Base-by-base conservation (phyloP, 2,888 invertebrate species). In the Luperina nickerlii region DNA sequence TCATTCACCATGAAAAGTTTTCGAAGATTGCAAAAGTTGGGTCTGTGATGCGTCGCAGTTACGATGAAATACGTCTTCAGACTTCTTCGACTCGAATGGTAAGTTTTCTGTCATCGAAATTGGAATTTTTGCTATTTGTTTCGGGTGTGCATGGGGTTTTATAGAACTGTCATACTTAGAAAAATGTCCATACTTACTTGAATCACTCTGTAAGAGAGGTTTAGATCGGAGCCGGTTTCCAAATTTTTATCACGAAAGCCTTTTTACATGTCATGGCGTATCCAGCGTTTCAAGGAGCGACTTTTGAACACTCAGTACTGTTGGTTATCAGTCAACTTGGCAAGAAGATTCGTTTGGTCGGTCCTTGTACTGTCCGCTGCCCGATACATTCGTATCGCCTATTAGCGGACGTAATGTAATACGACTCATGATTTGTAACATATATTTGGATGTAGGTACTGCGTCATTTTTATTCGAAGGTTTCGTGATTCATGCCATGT, bases 91-190 rank as follows among this genome's bases (percentile, higher is more conserved):
- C 75, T 84, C 79, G 63, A 87, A 90, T 91, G 95, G 95, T 95
- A 94, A 95, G 95, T 95, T 92, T 88, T 88, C 85, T 87, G 84
- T 86, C 90, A 91, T 93, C 91, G 93, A 91, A 89, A 73, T 86
- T 88, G 90, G 91, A 91, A 89, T 89, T 91, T 91, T 91, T 91
- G 86, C 83, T 91, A 90, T 87, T 89, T 87, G 91, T 92, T 90
- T 90, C 91, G 91, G 91, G 91, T 87, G 89, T 94, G 94, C 94
- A 94, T 93, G 94, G 93, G 92, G 92, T 85, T 87, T 87, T 90
- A 89, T 87, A 87, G 87, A 84, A 82, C 81, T 86, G 85, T 86
- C 79, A 79, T 71, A 82, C 48, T 79, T 76, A 80, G 81, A 85
- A 77, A 84, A 79, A 81, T 79, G 48, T 82, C 74, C 75, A 76